Conservation (phyloP, 2,113 vertebrate genomes). For the Tyrannus savana region DNA sequence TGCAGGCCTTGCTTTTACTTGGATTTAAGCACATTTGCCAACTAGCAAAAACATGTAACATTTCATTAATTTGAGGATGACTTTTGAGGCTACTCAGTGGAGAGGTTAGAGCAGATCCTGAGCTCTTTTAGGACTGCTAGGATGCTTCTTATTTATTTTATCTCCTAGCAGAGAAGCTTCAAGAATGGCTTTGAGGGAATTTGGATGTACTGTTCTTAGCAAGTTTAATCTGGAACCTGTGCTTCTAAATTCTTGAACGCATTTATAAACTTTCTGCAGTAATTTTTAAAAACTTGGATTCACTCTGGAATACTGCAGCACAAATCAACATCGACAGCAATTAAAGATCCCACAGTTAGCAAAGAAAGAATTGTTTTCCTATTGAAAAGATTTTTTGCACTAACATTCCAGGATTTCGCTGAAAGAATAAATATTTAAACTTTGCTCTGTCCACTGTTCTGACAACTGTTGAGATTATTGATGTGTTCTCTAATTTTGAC, state of each 20-base stretch:
- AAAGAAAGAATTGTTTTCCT: neutral
- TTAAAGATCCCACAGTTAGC: neutral
- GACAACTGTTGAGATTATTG: neutral
- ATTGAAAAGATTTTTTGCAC: neutral
- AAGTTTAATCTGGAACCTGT: neutral
- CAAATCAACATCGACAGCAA: neutral
- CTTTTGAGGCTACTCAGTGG: neutral
- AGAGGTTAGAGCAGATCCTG: neutral
- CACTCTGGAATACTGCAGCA: neutral
- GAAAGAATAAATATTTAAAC: slow-evolving; percentile 35
- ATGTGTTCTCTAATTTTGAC: slow-evolving; percentile 7
- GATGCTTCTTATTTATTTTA: neutral
- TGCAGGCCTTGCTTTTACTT: neutral
- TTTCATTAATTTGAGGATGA: neutral
- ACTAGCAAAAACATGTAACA: neutral
- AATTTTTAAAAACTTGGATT: neutral
- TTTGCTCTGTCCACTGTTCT: neutral
- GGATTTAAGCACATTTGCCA: neutral
- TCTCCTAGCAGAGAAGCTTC: neutral
- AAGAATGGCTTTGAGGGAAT: neutral
- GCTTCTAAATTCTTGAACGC: neutral
- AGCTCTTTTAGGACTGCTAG: neutral
- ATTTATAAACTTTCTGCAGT: neutral
- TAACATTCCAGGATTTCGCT: neutral
- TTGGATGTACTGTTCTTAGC: neutral